Base-by-base conservation (phyloP, 2,113 vertebrate genomes). In the Scomber colias region DNA sequence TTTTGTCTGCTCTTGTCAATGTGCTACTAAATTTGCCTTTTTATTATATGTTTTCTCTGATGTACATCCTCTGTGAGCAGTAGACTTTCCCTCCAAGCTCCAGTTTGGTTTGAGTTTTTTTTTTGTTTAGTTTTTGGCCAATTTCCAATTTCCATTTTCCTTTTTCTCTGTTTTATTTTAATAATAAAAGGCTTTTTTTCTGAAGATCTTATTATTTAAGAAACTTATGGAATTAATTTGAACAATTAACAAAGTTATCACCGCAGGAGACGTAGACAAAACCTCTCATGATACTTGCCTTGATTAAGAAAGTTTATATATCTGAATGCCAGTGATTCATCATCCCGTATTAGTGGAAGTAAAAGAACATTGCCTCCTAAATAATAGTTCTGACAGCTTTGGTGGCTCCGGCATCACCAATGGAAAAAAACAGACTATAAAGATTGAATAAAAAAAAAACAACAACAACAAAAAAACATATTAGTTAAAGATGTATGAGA, bases 41-140 rank as follows among this genome's bases (percentile, higher is more conserved):
- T 59, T 54, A 81, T 80, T 71, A 51, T 71, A 61, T 62, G 55
- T 88, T 83, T 82, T 82, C 64, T 87, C 57, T 69, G 56, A 87
- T 71, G 59, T 59, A 44, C 45, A 9, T 51, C 71, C 53, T 74
- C 51, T 73, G 62, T 50, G 64, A 66, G 63, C 16, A 48, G 69
- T 31, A 67, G 17, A 65, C 63, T 71, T 79, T 81, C 35, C 50
- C 50, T 77, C 74, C 61, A 8, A 76, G 81, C 56, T 75, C 19
- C 61, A 68, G 65, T 71, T 77, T 78, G 51, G 40, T 65, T 81
- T 83, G 71, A 24, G 2, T 45, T 66, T 27, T 21, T 21, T 27
- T 83, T 82, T 86, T 87, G 56, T 78, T 82, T 81, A 35, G 30
- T 56, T 57, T 87, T 60, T 73, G 65, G 65, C 19, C 72, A 64